Conservation (phyloP, 2,888 invertebrate genomes). For the Criorhina ranunculi region DNA sequence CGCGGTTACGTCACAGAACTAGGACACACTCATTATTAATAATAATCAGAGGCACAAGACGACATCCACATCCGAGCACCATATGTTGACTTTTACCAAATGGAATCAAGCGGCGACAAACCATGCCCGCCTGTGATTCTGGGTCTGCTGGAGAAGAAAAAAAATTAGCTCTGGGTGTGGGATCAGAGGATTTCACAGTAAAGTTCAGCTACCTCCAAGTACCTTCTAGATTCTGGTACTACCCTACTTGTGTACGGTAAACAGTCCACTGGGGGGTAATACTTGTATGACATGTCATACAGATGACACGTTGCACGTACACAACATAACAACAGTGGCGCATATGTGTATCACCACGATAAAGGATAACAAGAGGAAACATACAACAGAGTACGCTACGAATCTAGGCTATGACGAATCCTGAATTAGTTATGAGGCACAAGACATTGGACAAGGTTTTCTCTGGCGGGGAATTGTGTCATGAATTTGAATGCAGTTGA, state of each 20-base stretch:
- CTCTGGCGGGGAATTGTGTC: slow-evolving; percentile 30
- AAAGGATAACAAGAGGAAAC: slow-evolving; percentile 15
- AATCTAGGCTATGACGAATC: slow-evolving; percentile 55
- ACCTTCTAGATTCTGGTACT: neutral
- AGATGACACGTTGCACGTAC: slow-evolving; percentile 43
- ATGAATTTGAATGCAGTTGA: slow-evolving; percentile 12
- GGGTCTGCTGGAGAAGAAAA: neutral
- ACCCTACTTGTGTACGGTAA: slow-evolving; percentile 9
- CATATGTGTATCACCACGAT: slow-evolving; percentile 32
- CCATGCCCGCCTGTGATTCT: slow-evolving; percentile 4
- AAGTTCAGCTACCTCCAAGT: slow-evolving; percentile 38
- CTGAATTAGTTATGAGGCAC: slow-evolving; percentile 51
- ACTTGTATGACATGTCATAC: slow-evolving; percentile 34
- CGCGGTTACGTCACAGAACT: slow-evolving; percentile 28
- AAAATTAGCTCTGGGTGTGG: slow-evolving; percentile 4
- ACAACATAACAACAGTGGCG: neutral
- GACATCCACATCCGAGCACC: slow-evolving; percentile 17
- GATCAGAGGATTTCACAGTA: slow-evolving; percentile 9
- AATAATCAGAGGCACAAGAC: slow-evolving; percentile 32
- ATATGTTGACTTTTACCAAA: slow-evolving; percentile 19
- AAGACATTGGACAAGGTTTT: slow-evolving; percentile 24
- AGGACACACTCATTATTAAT: slow-evolving; percentile 56
- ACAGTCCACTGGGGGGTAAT: slow-evolving; percentile 42
- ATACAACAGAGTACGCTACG: slow-evolving; percentile 10
- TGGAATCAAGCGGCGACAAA: slow-evolving; percentile 19